These are phyloP conservation scores for Molanna angustata DNA, from an alignment of 2,888 invertebrate genomes.

Conservation along the genomic window DNA sequence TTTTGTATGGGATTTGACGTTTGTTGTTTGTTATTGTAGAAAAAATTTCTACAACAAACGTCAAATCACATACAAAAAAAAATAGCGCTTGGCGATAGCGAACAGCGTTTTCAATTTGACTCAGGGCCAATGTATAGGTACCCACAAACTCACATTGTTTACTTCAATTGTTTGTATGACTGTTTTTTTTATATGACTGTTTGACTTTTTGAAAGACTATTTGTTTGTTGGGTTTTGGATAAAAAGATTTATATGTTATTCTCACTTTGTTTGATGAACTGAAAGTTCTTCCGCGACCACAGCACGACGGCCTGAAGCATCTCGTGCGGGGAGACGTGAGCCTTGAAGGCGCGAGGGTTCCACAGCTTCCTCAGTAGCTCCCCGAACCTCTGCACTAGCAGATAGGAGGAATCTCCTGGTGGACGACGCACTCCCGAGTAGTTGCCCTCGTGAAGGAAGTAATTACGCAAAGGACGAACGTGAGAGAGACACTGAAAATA, in stretches of 20 bases:
- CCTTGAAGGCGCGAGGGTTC: slow-evolving; percentile 99
- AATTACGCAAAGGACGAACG: slow-evolving; percentile 91
- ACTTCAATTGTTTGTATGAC: too few species aligned
- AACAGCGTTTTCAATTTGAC: too few species aligned
- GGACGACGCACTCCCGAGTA: slow-evolving; percentile 87
- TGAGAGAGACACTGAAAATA: slow-evolving; percentile 87
- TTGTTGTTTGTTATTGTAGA: too few species aligned
- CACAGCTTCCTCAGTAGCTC: slow-evolving; percentile 96
- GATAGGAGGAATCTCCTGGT: slow-evolving; percentile 91
- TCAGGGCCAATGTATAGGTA: too few species aligned
- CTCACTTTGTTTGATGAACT: slow-evolving; percentile 95
- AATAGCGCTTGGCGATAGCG: too few species aligned
- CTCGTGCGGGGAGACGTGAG: slow-evolving; percentile 99
- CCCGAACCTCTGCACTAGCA: slow-evolving; percentile 89
- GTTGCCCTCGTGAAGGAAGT: slow-evolving; percentile 91
- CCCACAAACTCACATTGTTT: too few species aligned
- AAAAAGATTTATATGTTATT: neutral
- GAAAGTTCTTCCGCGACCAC: slow-evolving; percentile 95
- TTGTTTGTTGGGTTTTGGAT: too few species aligned
- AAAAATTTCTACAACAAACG: too few species aligned
- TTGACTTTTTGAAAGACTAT: too few species aligned
- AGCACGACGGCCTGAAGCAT: slow-evolving; percentile 98
- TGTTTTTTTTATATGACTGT: too few species aligned
- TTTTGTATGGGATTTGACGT: too few species aligned
- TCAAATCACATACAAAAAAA: too few species aligned